phyloP scores from a whole-genome alignment of 2,797 vertebrate species.

The Micropoecilia bifurca region DNA sequence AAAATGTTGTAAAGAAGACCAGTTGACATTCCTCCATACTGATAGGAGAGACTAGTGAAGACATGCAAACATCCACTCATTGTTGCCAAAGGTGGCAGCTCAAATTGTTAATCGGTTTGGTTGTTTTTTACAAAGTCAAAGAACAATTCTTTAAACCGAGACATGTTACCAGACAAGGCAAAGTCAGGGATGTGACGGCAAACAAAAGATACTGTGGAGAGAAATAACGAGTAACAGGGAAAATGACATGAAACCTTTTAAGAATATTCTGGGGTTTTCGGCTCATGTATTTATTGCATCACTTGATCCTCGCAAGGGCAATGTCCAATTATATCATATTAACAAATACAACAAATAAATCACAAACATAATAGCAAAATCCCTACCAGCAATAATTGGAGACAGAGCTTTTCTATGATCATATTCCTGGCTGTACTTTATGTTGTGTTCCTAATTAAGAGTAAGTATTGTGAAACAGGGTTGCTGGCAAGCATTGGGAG shows the following conservation, averaged over 20 bases:
- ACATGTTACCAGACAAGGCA: neutral
- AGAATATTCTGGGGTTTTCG: neutral
- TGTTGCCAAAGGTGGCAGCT: neutral
- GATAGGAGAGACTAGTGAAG: neutral
- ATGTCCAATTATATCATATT: neutral
- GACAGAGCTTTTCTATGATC: constrained; percentile 9
- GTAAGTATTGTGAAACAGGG: constrained; percentile 25
- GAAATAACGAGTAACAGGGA: neutral
- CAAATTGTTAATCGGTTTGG: neutral
- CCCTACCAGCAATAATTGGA: constrained; percentile 1
- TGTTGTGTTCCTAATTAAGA: constrained; percentile 48
- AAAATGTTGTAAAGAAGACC: too few relatives aligned
- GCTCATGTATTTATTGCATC: neutral
- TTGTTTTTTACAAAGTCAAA: neutral
- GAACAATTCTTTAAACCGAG: neutral
- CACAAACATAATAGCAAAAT: neutral
- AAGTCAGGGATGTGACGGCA: neutral
- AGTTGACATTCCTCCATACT: neutral
- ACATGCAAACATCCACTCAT: neutral
- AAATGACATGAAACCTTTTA: neutral
- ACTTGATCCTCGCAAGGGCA: neutral
- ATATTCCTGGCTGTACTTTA: constrained; percentile 22
- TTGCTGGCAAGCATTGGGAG: constrained; percentile 34
- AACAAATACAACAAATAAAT: neutral
- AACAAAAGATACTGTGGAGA: neutral